phyloP scores from a whole-genome alignment of 2,797 vertebrate genomes.

The Etheostoma nigrum region DNA sequence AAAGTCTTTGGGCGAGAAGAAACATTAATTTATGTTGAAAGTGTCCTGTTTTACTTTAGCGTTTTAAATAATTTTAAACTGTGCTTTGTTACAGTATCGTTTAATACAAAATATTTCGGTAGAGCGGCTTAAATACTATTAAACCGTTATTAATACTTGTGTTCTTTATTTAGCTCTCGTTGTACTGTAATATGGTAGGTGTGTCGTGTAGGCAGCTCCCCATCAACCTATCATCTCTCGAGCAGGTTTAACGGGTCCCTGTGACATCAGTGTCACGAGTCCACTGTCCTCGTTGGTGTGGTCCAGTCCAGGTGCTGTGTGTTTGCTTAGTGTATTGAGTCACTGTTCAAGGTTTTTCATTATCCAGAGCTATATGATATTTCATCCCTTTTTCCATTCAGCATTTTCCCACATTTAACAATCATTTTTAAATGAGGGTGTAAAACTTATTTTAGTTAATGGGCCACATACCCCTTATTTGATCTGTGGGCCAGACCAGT shows the following conservation, averaged over 20 bases:
- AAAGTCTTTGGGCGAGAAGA: background rate
- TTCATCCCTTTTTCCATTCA: background rate
- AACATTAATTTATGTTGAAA: background rate
- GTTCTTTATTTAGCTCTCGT: slow-evolving; percentile 67
- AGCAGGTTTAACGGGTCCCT: background rate
- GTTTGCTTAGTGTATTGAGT: slow-evolving; percentile 41
- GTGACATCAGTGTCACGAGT: slow-evolving; percentile 5
- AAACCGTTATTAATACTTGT: background rate
- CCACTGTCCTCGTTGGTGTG: slow-evolving; percentile 8
- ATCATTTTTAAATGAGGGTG: no score
- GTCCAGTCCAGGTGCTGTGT: slow-evolving; percentile 11
- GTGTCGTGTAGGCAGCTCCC: slow-evolving; percentile 66
- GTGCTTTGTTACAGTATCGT: background rate
- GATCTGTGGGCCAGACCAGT: no score
- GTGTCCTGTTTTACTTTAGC: background rate
- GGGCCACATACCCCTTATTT: no score
- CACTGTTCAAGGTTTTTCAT: slow-evolving; percentile 34
- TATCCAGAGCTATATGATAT: background rate
- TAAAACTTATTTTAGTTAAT: no score
- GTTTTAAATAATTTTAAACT: background rate
- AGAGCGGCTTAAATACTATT: no score
- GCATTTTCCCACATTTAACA: background rate
- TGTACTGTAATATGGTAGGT: slow-evolving; percentile 34
- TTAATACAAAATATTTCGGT: accelerated
- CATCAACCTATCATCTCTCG: slow-evolving; percentile 74